These are phyloP conservation scores for Rotaria magnacalcarata DNA, from an alignment of 2,888 invertebrate genomes.

Conservation along the genomic window DNA sequence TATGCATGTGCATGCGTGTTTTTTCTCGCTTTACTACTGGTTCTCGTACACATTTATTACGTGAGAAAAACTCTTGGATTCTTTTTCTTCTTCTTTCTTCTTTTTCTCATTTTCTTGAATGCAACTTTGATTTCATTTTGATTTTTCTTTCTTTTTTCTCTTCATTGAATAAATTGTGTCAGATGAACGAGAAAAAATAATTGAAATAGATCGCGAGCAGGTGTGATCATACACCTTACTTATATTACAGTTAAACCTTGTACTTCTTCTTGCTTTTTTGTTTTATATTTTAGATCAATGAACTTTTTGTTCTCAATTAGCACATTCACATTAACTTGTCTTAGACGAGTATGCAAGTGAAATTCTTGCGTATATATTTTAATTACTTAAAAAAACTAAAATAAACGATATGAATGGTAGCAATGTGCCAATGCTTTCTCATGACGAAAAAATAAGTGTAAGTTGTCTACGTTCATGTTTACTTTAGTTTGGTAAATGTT, in stretches of 20 bases:
- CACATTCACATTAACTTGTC: not conserved
- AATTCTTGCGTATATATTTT: not conserved
- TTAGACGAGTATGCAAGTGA: not conserved
- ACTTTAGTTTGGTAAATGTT: not conserved
- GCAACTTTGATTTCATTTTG: not conserved
- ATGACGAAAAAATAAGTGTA: not conserved
- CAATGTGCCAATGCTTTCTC: not conserved
- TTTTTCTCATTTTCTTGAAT: not conserved
- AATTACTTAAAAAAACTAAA: not conserved
- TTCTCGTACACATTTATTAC: not conserved
- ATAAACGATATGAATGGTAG: not conserved
- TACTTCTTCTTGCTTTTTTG: not conserved
- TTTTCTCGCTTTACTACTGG: not conserved
- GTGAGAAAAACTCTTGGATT: not conserved
- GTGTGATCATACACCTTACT: not conserved
- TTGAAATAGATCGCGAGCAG: not conserved
- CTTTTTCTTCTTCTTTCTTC: not conserved
- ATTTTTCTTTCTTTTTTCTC: not conserved
- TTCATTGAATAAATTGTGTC: not conserved
- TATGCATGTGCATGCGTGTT: not conserved
- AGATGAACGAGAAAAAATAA: conserved; percentile 6
- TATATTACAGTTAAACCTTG: not conserved
- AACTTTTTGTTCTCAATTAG: not conserved
- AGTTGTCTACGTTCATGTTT: not conserved
- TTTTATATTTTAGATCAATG: not conserved